phyloP scores from a whole-genome alignment of 2,113 vertebrate genomes.

The Fulmarus glacialis region DNA sequence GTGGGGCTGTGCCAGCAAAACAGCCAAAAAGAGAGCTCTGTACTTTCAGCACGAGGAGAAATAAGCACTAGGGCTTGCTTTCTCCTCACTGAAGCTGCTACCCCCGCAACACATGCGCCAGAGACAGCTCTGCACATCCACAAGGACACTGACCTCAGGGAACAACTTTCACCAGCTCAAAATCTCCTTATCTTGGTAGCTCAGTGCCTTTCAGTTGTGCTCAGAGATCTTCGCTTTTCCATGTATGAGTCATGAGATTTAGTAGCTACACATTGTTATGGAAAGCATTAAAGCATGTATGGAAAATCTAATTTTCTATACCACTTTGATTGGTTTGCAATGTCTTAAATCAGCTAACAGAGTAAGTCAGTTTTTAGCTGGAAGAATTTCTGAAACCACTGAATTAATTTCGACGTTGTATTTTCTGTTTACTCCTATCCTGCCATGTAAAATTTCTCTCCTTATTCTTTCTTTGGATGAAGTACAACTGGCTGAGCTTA shows the following conservation, averaged over 20 bases:
- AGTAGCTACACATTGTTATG: not conserved
- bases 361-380: not conserved
- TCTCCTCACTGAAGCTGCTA: not conserved
- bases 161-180: not conserved
- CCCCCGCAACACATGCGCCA: rapidly evolving
- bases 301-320: not conserved
- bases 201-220: not conserved
- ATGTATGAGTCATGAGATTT: not conserved
- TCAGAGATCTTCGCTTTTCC: not conserved
- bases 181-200: not conserved
- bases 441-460: not conserved
- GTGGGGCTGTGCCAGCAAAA: not conserved
- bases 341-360: not conserved
- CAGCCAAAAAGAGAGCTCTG: not conserved
- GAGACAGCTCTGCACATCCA: not conserved
- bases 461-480: not conserved
- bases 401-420: not conserved
- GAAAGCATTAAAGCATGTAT: not conserved
- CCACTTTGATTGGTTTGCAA: not conserved
- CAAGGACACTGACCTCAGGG: not conserved
- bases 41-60: not conserved
- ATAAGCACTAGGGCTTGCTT: not conserved
- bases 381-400: not conserved
- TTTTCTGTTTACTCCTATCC: not conserved
- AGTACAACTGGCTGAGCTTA: not conserved